Evolutionary conservation across 2,888 invertebrate species (phyloP), one percentile per base, ranked within the genome.

Genomic region (Drosophila ustulata): DNA sequence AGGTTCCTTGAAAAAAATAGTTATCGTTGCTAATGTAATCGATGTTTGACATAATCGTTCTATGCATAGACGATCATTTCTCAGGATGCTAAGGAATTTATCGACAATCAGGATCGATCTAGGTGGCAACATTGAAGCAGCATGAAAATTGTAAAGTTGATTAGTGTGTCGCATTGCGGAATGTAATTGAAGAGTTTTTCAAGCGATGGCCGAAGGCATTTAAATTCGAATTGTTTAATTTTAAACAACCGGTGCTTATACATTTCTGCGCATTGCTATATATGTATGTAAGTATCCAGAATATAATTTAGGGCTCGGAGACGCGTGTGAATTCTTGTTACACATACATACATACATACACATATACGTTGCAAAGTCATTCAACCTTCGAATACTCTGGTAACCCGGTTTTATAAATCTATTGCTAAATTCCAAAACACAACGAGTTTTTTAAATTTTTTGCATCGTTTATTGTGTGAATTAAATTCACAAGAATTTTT

Each of bases 381-480:
- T 37, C 37, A 37, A 37, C 37, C n/a, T 11, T 3, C 34, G 4
- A 9, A 34, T 5, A 37, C 37, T 37, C n/a, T 37, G 37, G 11
- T n/a, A 37, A 37, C n/a, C 37, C 37, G 37, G 37, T 37, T 37
- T 37, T n/a, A n/a, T 9, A 46, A 28, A 55, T 6, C 18, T 9
- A 37, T 34, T 3, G 37, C 11, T 6, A 8, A 6, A 13, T 18
- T 49, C 18, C 30, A 49, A 37, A 6, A 37, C 25, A 32, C 25
- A 37, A 26, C 11, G 1, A 51, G n/a, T 8, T 41, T 28, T 11
- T 43, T 28, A 28, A 11, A 11, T 45, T 45, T 23, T 9, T 23
- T 45, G 13, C 25, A 45, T 45, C 45, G 25, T 66, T 53, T 57
- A 71, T 62, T 66, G 50, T 9, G 55, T 59, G 39, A 51, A 32